A percentile compares a stretch with the other conserved stretches of the same genome.
Evolutionary conservation across 2,888 invertebrate species (phyloP).

Genomic region (Himalopsyche tibetana): DNA sequence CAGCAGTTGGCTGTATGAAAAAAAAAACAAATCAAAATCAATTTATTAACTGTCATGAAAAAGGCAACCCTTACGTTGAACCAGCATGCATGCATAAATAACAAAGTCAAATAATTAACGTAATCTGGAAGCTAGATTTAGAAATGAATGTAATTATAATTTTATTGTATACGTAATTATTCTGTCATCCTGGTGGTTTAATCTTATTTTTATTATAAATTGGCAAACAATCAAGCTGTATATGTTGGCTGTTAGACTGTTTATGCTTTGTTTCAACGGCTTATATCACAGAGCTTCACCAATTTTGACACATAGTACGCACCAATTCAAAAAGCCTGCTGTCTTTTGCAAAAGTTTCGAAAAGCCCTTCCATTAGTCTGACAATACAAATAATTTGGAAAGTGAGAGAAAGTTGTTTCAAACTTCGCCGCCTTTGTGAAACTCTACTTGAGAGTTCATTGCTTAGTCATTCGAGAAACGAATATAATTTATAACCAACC

Average conservation of each 20-base stretch:
- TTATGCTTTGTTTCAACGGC: slow-evolving; percentile 14
- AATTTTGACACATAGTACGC: background rate
- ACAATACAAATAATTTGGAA: slow-evolving; percentile 10
- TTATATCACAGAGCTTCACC: background rate
- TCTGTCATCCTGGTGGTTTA: no score
- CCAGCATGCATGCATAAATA: no score
- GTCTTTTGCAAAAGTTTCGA: background rate
- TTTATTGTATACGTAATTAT: no score
- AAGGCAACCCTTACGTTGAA: no score
- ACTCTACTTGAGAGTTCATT: slow-evolving; percentile 5
- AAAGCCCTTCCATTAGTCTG: slow-evolving; percentile 6
- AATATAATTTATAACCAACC: background rate
- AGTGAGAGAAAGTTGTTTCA: slow-evolving; percentile 6
- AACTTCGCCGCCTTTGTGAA: slow-evolving; percentile 5
- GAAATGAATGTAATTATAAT: no score
- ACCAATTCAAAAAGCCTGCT: background rate
- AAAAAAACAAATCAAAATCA: no score
- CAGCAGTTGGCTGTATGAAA: no score
- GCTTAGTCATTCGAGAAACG: background rate
- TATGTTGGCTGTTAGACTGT: background rate
- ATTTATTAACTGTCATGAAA: no score
- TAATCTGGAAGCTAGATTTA: no score
- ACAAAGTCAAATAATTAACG: no score
- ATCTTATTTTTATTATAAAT: no score
- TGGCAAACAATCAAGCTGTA: no score